Conservation (phyloP, 2,113 vertebrate genomes). For the Narcine bancroftii region DNA sequence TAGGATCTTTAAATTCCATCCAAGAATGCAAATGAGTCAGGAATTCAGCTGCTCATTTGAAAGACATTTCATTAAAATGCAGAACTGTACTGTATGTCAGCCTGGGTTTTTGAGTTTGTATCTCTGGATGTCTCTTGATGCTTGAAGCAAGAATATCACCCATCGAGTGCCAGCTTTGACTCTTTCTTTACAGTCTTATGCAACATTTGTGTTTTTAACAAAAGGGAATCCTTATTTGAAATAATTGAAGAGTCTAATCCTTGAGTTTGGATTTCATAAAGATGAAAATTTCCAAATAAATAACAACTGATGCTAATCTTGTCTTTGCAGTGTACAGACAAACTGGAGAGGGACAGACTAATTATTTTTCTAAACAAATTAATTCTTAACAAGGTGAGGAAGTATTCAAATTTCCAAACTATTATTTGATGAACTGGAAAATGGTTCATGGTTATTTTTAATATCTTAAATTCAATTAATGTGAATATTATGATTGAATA, state of each 20-base stretch:
- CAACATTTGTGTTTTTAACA: background rate
- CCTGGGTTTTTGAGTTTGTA: too few species aligned
- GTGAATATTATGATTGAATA: background rate
- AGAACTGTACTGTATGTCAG: too few species aligned
- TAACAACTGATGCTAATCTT: background rate
- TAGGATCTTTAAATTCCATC: too few species aligned
- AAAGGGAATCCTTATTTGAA: background rate
- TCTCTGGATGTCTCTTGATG: too few species aligned
- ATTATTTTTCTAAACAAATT: slow-evolving; percentile 95
- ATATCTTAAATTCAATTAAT: background rate
- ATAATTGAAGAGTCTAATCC: background rate
- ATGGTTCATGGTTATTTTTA: background rate
- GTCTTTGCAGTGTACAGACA: slow-evolving; percentile 78
- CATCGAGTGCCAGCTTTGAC: too few species aligned
- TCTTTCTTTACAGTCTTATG: background rate
- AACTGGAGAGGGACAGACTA: slow-evolving; percentile 85
- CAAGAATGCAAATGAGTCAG: too few species aligned
- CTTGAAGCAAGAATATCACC: too few species aligned
- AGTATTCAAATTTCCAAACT: background rate
- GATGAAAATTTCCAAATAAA: background rate
- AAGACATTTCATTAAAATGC: too few species aligned
- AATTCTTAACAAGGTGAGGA: slow-evolving; percentile 83
- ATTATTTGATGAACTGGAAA: background rate
- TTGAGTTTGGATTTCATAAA: background rate
- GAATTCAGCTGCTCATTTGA: too few species aligned